Evolutionary conservation across 2,888 invertebrate genomes (phyloP), one percentile per base, ranked within the genome.

Genomic region (Hemaris fuciformis): DNA sequence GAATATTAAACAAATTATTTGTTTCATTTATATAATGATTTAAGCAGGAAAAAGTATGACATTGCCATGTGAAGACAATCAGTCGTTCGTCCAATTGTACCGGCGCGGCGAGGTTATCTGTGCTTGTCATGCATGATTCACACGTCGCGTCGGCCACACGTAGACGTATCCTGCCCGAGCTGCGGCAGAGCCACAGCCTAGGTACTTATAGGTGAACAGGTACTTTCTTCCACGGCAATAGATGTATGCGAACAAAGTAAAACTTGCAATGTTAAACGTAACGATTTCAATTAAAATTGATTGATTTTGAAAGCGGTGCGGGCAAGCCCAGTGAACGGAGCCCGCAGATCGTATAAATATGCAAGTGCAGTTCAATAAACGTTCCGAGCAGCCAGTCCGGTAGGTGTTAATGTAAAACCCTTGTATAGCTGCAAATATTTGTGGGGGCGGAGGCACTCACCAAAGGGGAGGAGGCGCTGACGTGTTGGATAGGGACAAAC

Each of bases 361-460:
- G 62, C 70, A 72, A 64, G 68, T 69, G 71, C 75, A 83, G 77
- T 79, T 78, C 77, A 80, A 83, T 82, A 80, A 77, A 79, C 80
- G 75, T 70, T 65, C 67, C 66, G 66, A 75, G 74, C 71, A 71
- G 75, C 70, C 76, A 73, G 71, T 69, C 74, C 74, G 68, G 81
- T 82, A 76, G 77, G 80, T 79, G 83, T 80, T 87, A 89, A 89
- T 88, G 88, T 84, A 77, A 86, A 85, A 85, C 74, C 79, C 86
- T 74, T 88, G 88, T 88, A 77, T 68, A 74, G 72, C 75, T 67
- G 74, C 77, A 80, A 84, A 85, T 86, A 85, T 87, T 84, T 81
- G 83, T 76, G 81, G 80, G 83, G 82, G 82, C 80, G 79, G 80
- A 68, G 68, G 64, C 68, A 62, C 62, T 41, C 57, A 41, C 27